Evolutionary conservation across 2,888 invertebrate species (phyloP).

Genomic region (Nudaria mundana): DNA sequence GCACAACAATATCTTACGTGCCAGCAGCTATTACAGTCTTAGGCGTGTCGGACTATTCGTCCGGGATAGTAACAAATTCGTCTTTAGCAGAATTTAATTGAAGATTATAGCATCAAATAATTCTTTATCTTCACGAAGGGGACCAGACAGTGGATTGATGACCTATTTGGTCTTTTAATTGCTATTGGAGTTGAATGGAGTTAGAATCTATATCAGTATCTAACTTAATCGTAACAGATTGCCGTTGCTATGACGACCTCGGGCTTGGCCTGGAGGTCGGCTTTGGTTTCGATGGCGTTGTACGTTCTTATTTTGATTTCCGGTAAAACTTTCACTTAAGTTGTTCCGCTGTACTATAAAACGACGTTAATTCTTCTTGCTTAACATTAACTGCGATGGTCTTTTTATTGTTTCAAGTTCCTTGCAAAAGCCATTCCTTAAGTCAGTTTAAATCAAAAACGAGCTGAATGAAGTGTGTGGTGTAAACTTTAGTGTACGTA

Average conservation of each 20-base stretch:
- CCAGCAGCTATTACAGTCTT: no score
- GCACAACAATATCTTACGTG: no score
- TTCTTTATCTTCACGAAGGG: slow-evolving; percentile 82
- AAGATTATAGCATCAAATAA: slow-evolving; percentile 83
- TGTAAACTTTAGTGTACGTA: no score
- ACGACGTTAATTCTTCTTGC: slow-evolving; percentile 86
- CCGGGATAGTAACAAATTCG: no score
- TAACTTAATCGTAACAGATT: slow-evolving; percentile 83
- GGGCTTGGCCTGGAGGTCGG: slow-evolving; percentile 82
- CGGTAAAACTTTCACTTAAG: slow-evolving; percentile 87
- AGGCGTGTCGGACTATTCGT: no score
- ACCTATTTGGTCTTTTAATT: slow-evolving; percentile 84
- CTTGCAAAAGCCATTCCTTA: no score
- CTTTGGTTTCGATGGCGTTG: slow-evolving; percentile 81
- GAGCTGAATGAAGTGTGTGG: no score
- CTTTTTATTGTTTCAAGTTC: no score
- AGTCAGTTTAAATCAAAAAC: no score
- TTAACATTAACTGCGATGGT: slow-evolving; percentile 87
- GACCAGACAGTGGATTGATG: slow-evolving; percentile 82
- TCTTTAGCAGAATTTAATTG: slow-evolving; percentile 79
- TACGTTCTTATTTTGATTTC: slow-evolving; percentile 82
- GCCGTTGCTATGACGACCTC: slow-evolving; percentile 83
- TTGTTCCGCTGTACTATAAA: slow-evolving; percentile 87
- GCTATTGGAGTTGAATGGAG: slow-evolving; percentile 82
- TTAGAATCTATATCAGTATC: slow-evolving; percentile 83